Evolutionary conservation across 2,113 vertebrate genomes (phyloP).

Genomic region (Laticauda laticaudata): DNA sequence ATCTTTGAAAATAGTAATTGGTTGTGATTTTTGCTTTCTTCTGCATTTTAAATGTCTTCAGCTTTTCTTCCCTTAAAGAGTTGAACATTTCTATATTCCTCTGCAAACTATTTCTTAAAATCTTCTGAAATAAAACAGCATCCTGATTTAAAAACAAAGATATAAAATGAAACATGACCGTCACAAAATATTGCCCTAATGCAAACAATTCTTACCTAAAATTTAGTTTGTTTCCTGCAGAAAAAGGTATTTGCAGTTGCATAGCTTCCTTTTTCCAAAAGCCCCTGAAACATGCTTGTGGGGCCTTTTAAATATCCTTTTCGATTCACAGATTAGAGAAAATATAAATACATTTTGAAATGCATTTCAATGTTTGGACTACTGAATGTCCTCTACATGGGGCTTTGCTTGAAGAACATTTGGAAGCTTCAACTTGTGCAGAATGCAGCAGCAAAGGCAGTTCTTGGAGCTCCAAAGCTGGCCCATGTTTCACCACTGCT

Average conservation of each 20-base stretch:
- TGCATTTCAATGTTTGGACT: neutral
- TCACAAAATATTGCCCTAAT: neutral
- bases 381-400: neutral
- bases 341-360: neutral
- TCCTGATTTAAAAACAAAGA: neutral
- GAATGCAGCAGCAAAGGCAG: neutral
- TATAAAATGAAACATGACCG: neutral
- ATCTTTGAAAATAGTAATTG: neutral
- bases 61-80: neutral
- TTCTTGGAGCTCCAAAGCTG: neutral
- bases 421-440: neutral
- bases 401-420: neutral
- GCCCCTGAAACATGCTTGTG: neutral
- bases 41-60: neutral
- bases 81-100: neutral
- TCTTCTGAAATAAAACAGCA: neutral
- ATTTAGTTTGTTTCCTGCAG: neutral
- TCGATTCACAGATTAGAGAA: neutral
- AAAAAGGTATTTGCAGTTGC: neutral
- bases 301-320: neutral
- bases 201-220: neutral
- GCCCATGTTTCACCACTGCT: neutral
- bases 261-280: neutral
- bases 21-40: neutral
- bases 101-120: neutral